Percentiles rank a stretch among this genome's conserved stretches.
Evolutionary conservation across 2,797 vertebrate genomes (phyloP).

Genomic region (Neosilurus hyrtlii): DNA sequence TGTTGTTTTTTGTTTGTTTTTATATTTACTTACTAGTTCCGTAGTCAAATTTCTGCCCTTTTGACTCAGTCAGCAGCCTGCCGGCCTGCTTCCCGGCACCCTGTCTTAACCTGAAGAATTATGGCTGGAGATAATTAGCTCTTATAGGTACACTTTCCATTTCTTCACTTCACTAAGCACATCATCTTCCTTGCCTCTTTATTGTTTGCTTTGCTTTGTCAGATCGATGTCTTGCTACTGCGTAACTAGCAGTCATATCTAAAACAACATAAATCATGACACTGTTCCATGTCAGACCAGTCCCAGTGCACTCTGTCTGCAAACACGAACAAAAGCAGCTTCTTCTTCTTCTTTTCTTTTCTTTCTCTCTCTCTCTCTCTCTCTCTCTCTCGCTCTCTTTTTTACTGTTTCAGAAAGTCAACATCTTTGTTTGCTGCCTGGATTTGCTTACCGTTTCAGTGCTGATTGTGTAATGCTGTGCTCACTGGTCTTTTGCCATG

Average conservation of each 20-base stretch:
- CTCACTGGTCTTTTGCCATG: conserved; percentile 64
- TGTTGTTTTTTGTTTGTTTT: conserved; percentile 5
- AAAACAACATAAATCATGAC: conserved; percentile 80
- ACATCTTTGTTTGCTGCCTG: conserved; percentile 46
- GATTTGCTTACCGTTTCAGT: conserved; percentile 32
- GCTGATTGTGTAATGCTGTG: conserved; percentile 59
- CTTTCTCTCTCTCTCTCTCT: conserved; percentile 48
- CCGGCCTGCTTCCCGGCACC: conserved; percentile 64
- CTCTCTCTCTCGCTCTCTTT: conserved; percentile 48
- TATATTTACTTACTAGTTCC: conserved; percentile 38
- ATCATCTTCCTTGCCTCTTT: conserved; percentile 82
- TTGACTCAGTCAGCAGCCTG: conserved; percentile 60
- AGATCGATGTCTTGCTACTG: conserved; percentile 83
- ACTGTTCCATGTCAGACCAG: conserved; percentile 75
- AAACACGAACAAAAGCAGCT: conserved; percentile 57
- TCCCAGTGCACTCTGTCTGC: conserved; percentile 62
- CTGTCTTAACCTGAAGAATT: conserved; percentile 83
- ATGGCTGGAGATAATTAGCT: conserved; percentile 81
- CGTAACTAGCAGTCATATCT: conserved; percentile 80
- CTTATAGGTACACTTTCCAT: conserved; percentile 81
- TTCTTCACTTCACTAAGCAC: conserved; percentile 81
- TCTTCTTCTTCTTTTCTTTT: background rate
- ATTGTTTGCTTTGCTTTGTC: conserved; percentile 84
- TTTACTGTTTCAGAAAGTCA: conserved; percentile 48
- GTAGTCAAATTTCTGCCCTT: conserved; percentile 57